Evolutionary conservation across 2,888 invertebrate species (phyloP), one percentile per base, ranked within the genome.

Genomic region (Orthosia cruda): DNA sequence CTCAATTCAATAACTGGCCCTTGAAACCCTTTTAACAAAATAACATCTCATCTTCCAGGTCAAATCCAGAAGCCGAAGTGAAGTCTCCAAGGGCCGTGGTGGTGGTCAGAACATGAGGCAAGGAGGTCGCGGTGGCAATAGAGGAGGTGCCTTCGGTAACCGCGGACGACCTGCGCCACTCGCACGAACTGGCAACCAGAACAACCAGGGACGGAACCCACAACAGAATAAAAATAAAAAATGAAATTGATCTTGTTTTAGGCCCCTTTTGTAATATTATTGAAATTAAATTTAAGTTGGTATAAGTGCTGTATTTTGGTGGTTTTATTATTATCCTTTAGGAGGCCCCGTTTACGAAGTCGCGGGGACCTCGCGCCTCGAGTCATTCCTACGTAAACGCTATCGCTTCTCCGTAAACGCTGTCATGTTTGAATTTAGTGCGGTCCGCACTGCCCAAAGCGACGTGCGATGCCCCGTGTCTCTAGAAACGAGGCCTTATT

Each of bases 21-120:
- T 7, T 32, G 9, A 9, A 40, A 40, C 7, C 9, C 9, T 40
- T 40, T n/a, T 67, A 9, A 67, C 68, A 54, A 59, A 54, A 63
- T 7, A 13, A 12, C 11, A 16, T 32, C 0, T 32, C 0, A 11
- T 4, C 26, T 81, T 65, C 7, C 77, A 87, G 85, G 97, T 98
- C 50, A 98, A 98, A 92, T 97, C 98, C 0, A 97, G 98, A 89
- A 98, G 98, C 84, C 97, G 98, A 15, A 98, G 97, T 47, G 98
- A 98, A 88, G 97, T 98, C 88, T 98, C 98, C 77, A 98, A 97
- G 74, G 98, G 98, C 54, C 97, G 98, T 67, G 97, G 98, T 66
- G 97, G 97, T 12, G 97, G 97, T 4, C 97, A 97, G 86, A 97
- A 97, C 84, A 97, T 97, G 94, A 92, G 97, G 72, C 93, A 96